A percentile compares a stretch with the other conserved stretches of the same genome.
phyloP scores from a whole-genome alignment of 2,113 vertebrate species.

The Megaleporinus macrocephalus region DNA sequence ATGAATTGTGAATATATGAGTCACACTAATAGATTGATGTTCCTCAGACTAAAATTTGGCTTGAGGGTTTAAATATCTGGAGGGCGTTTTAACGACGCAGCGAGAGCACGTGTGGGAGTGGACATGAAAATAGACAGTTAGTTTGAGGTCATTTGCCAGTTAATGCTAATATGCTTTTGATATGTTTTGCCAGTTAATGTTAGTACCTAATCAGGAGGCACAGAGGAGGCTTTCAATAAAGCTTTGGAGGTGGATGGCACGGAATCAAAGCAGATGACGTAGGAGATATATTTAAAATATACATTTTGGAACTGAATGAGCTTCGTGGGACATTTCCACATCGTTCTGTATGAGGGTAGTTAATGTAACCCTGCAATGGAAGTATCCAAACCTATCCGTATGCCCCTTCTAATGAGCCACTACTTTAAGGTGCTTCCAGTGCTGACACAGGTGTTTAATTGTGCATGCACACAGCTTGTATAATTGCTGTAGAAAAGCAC shows the following conservation, averaged over 20 bases:
- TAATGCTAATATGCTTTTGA: background rate
- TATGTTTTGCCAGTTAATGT: background rate
- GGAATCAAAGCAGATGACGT: slow-evolving; percentile 18
- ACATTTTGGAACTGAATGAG: background rate
- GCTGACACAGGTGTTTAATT: too few species aligned
- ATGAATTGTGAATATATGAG: slow-evolving; percentile 20
- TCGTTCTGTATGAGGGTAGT: background rate
- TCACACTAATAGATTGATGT: slow-evolving; percentile 27
- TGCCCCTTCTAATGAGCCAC: too few species aligned
- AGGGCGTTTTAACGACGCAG: background rate
- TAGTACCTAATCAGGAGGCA: background rate
- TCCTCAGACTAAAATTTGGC: slow-evolving; percentile 29
- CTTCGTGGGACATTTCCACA: background rate
- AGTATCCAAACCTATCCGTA: background rate
- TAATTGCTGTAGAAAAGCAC: too few species aligned
- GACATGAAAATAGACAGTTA: slow-evolving; percentile 1
- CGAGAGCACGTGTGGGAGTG: background rate
- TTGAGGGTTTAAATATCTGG: background rate
- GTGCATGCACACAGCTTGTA: too few species aligned
- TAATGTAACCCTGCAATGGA: background rate
- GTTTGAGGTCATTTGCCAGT: slow-evolving; percentile 16
- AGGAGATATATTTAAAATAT: background rate
- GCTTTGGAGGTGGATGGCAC: background rate
- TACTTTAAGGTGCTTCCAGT: too few species aligned
- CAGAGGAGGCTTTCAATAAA: slow-evolving; percentile 12